A percentile compares a stretch with the other conserved stretches of the same genome.
phyloP scores from a whole-genome alignment of 2,888 invertebrate species.

The Shargacucullia verbasci region DNA sequence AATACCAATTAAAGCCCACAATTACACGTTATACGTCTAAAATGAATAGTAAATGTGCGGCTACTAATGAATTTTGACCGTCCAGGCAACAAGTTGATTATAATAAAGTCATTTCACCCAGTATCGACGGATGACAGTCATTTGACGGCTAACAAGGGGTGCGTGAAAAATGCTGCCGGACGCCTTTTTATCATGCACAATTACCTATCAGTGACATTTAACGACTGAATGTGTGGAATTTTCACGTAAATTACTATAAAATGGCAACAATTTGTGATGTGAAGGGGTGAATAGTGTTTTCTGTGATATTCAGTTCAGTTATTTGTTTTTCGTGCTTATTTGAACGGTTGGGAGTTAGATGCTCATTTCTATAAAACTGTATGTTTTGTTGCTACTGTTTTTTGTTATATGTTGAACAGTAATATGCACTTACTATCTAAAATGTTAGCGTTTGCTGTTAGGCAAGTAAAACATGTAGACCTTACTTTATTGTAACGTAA shows the following conservation, averaged over 20 bases:
- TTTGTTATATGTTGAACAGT: no score
- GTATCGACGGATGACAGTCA: constrained; percentile 64
- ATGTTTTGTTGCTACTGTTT: no score
- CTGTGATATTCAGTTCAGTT: neutral
- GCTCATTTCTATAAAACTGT: no score
- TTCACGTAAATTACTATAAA: constrained; percentile 45
- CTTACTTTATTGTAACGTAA: no score
- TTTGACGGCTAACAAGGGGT: constrained; percentile 63
- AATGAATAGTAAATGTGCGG: constrained; percentile 18
- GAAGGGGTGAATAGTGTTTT: constrained; percentile 14
- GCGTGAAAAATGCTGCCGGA: constrained; percentile 51
- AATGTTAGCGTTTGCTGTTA: no score
- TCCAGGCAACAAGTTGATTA: constrained; percentile 77
- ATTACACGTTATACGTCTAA: constrained; percentile 8
- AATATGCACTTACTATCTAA: no score
- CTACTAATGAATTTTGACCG: constrained; percentile 59
- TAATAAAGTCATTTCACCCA: constrained; percentile 71
- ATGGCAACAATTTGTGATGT: constrained; percentile 34
- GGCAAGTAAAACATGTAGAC: no score
- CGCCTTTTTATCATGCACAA: constrained; percentile 64
- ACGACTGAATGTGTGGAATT: constrained; percentile 51
- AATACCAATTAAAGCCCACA: constrained; percentile 8
- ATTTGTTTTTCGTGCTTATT: constrained; percentile 2
- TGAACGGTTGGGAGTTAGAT: neutral
- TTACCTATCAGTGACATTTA: constrained; percentile 60